Conservation (phyloP, 2,113 vertebrate genomes). For the Eublepharis macularius region DNA sequence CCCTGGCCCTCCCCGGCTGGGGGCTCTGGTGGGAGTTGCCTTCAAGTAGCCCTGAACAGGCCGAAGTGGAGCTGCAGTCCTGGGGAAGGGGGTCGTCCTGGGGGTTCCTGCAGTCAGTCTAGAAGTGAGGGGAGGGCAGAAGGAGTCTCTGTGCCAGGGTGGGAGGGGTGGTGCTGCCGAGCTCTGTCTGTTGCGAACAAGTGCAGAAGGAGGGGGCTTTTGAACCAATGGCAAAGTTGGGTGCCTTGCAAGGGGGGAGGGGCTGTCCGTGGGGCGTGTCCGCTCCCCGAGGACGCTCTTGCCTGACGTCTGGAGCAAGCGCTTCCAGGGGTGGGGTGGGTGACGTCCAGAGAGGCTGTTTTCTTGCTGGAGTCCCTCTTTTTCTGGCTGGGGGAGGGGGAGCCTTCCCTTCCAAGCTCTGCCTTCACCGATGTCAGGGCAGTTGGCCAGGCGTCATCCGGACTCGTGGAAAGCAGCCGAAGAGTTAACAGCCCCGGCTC, state of each 20-base stretch:
- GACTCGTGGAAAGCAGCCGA: not conserved
- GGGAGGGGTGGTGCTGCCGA: not conserved
- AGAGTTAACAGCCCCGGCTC: slow-evolving; percentile 19
- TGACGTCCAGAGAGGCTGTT: not conserved
- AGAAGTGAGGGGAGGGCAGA: too few species aligned
- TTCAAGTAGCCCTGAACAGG: too few species aligned
- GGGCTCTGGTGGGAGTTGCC: not conserved
- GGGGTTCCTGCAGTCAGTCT: not conserved
- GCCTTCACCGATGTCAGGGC: not conserved
- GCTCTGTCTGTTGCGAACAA: not conserved
- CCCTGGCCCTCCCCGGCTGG: not conserved
- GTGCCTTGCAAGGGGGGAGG: not conserved
- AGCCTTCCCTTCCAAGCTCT: not conserved
- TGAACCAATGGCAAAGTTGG: not conserved
- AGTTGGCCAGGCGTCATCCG: not conserved
- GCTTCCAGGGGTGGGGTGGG: not conserved
- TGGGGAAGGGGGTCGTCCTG: not conserved
- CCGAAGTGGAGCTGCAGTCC: not conserved
- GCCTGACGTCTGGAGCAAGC: not conserved
- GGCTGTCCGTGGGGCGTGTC: not conserved
- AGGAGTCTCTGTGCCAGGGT: not conserved
- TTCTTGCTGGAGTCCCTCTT: not conserved
- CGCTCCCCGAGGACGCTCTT: not conserved
- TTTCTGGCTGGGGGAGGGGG: not conserved
- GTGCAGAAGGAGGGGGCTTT: not conserved